These are phyloP conservation scores for Anthrax anthrax DNA, from an alignment of 2,888 invertebrate species.

Conservation along the genomic window DNA sequence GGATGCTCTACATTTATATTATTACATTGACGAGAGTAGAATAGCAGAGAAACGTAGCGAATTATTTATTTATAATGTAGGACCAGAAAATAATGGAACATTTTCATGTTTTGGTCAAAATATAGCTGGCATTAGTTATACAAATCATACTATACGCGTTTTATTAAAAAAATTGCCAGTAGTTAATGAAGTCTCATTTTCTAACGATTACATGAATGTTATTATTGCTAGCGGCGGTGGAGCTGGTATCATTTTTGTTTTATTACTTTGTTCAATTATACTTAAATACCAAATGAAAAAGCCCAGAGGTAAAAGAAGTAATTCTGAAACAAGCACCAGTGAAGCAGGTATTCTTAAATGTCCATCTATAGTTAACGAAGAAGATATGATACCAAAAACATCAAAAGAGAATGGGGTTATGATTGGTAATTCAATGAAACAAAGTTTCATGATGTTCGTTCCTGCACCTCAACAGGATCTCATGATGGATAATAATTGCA, in stretches of 20 bases:
- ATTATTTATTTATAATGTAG: constrained; percentile 62
- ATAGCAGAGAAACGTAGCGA: constrained; percentile 67
- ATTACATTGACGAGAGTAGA: constrained; percentile 54
- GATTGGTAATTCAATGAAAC: constrained; percentile 30
- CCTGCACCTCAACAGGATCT: constrained; percentile 18
- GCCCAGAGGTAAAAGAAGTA: constrained; percentile 24
- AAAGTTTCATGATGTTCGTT: constrained; percentile 31
- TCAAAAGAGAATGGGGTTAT: constrained; percentile 20
- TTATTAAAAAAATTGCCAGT: constrained; percentile 59
- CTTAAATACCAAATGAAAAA: constrained; percentile 38
- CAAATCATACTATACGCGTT: constrained; percentile 68
- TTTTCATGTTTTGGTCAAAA: constrained; percentile 78
- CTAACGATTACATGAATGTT: constrained; percentile 54
- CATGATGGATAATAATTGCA: constrained; percentile 17
- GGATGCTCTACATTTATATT: constrained; percentile 52
- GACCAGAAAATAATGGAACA: constrained; percentile 68
- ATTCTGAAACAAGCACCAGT: constrained; percentile 43
- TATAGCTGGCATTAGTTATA: constrained; percentile 61
- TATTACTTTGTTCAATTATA: constrained; percentile 51
- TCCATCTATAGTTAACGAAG: constrained; percentile 33
- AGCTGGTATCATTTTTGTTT: constrained; percentile 46
- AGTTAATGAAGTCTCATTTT: constrained; percentile 51
- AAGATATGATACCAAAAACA: constrained; percentile 24
- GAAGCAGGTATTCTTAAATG: constrained; percentile 39
- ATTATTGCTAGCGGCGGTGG: constrained; percentile 51